Evolutionary conservation across 2,888 invertebrate genomes (phyloP).

Genomic region (Tinea pellionella): DNA sequence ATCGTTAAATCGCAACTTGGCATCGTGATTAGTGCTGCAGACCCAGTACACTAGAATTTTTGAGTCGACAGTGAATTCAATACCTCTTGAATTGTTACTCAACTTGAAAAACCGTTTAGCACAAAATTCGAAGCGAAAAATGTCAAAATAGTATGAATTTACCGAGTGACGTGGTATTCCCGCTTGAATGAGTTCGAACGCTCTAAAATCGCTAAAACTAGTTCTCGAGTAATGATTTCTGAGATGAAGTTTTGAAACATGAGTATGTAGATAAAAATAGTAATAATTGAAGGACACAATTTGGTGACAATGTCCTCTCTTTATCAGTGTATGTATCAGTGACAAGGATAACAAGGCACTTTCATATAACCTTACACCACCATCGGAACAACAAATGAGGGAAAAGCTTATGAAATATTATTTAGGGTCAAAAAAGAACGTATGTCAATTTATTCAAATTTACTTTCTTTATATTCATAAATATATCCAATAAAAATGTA

Average conservation of each 20-base stretch:
- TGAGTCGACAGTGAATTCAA: background rate
- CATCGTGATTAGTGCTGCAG: background rate
- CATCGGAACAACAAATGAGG: background rate
- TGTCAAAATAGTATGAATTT: background rate
- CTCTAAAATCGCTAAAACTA: no score
- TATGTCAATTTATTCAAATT: background rate
- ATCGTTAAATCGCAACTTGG: conserved; percentile 3
- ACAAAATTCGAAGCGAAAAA: background rate
- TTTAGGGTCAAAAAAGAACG: background rate
- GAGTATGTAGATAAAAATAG: background rate
- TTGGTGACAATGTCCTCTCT: background rate
- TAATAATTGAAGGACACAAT: background rate
- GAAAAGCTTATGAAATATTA: background rate
- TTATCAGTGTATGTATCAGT: background rate
- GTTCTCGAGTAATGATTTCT: no score
- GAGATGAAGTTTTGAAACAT: no score
- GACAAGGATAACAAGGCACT: background rate
- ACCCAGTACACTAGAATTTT: background rate
- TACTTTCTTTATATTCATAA: no score
- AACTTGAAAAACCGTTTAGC: background rate
- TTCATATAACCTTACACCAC: background rate
- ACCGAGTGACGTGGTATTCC: background rate
- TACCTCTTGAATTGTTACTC: background rate
- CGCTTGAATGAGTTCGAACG: background rate
- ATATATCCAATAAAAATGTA: no score